Evolutionary conservation across 2,797 vertebrate genomes (phyloP), one percentile per base, ranked within the genome.

Genomic region (Pipistrellus kuhlii): DNA sequence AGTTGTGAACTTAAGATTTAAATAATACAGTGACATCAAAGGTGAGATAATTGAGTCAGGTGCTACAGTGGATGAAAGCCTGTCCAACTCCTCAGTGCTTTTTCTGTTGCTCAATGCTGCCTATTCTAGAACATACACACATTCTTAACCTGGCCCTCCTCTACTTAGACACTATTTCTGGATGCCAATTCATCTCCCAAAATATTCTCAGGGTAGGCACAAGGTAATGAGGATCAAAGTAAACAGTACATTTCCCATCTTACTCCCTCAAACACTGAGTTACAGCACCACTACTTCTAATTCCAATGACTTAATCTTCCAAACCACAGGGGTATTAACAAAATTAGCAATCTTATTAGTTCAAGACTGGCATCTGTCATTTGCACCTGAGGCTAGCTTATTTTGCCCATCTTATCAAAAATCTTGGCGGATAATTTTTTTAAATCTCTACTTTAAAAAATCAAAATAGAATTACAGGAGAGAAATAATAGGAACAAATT

Each of bases 361-460:
- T 91, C 44, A 66, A 71, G 6, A 30, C 41, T 85, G 4, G 80
- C 27, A 66, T 41, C 30, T 64, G 17, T 83, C 30, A 89, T 48
- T 75, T 90, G 35, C 13, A 91, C 30, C 7, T 80, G 35, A 77
- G 84, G n/a, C 21, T 66, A 81, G n/a, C 21, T 66, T 89, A 73
- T 73, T 94, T 94, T 92, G 85, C 12, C 62, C 48, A 90, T 69
- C 73, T 85, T 93, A 82, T 20, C 15, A 5, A 17, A 94, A 91
- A 93, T 77, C 55, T 88, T 8, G 72, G 9, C 20, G 8, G 10
- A 73, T 80, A 25, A 30, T 32, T 38, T 48, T 66, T 75, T 6
- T 3, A 38, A 81, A 68, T 27, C 18, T 41, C 6, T 87, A 27
- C 69, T 84, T 27, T 27, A 21, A 10, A 80, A 46, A 78, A 84